These are phyloP conservation scores for Cliona cf. orientalis DNA, from an alignment of 37 sponge, comb jelly and placozoan genomes.

Conservation along the genomic window DNA sequence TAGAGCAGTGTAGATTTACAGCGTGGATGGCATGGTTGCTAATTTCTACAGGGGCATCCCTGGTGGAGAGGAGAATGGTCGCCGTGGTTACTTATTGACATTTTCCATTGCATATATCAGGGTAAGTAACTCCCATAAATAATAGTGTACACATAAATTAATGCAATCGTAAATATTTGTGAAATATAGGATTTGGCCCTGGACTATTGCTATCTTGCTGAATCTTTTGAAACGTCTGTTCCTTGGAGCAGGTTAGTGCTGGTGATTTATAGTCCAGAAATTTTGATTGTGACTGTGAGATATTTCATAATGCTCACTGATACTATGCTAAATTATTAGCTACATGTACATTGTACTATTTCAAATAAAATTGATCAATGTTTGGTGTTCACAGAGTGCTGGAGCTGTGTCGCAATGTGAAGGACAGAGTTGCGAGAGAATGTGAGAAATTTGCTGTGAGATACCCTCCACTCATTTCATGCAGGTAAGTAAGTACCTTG, in stretches of 20 bases:
- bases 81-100: conserved; percentile 89
- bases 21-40: neutral
- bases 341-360: neutral
- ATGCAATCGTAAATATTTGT: neutral
- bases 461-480: conserved; percentile 42
- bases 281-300: neutral
- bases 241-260: conserved; percentile 79
- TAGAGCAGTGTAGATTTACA: neutral
- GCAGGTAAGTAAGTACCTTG: conserved; percentile 39
- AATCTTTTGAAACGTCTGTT: conserved; percentile 97
- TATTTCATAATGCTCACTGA: neutral
- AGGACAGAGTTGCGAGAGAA: conserved; percentile 58
- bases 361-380: neutral
- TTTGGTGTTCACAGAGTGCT: conserved; percentile 46
- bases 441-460: conserved; percentile 50
- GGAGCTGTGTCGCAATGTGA: conserved; percentile 77
- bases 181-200: conserved; percentile 79
- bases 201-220: conserved; percentile 82
- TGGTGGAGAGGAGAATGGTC: conserved; percentile 94
- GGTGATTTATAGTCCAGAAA: neutral
- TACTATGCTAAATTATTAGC: neutral
- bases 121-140: conserved; percentile 41
- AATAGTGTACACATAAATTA: neutral
- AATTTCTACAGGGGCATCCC: conserved; percentile 75
- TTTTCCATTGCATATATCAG: conserved; percentile 91